A percentile compares a stretch with the other conserved stretches of the same genome.
Evolutionary conservation across 2,113 vertebrate species (phyloP).

Genomic region (Aegotheles bennettii): DNA sequence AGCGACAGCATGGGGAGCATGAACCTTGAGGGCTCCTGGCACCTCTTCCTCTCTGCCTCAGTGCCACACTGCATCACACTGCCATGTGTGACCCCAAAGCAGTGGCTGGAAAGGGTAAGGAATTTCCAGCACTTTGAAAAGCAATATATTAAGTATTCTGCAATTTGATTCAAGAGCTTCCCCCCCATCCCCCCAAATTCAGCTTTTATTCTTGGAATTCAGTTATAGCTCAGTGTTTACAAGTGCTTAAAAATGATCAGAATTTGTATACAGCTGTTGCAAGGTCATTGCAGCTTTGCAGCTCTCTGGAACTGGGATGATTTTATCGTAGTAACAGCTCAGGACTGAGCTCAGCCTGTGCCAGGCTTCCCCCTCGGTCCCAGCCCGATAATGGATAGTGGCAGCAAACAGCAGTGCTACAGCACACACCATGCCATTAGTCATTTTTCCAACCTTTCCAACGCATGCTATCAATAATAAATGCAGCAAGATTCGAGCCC

Average conservation of each 20-base stretch:
- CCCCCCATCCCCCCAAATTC: accelerated
- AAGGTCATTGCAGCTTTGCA: background rate
- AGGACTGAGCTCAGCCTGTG: accelerated
- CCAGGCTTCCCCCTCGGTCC: accelerated
- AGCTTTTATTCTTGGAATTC: background rate
- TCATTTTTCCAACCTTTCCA: background rate
- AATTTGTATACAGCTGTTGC: background rate
- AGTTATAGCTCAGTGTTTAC: background rate
- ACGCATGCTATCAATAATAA: background rate
- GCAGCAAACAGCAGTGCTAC: background rate
- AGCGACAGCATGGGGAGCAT: accelerated
- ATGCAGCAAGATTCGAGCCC: background rate
- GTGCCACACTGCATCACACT: background rate
- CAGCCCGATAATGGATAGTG: background rate
- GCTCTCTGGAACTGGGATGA: background rate
- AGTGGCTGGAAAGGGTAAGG: background rate
- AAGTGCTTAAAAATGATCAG: background rate
- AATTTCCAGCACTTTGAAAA: background rate
- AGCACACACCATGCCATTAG: background rate
- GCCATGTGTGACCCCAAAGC: background rate
- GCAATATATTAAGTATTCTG: background rate
- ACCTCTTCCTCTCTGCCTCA: background rate
- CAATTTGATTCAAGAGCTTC: background rate
- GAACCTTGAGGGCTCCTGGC: background rate
- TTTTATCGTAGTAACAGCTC: background rate